These are phyloP conservation scores for Momotus momota DNA, from an alignment of 2,797 vertebrate genomes.

Conservation along the genomic window DNA sequence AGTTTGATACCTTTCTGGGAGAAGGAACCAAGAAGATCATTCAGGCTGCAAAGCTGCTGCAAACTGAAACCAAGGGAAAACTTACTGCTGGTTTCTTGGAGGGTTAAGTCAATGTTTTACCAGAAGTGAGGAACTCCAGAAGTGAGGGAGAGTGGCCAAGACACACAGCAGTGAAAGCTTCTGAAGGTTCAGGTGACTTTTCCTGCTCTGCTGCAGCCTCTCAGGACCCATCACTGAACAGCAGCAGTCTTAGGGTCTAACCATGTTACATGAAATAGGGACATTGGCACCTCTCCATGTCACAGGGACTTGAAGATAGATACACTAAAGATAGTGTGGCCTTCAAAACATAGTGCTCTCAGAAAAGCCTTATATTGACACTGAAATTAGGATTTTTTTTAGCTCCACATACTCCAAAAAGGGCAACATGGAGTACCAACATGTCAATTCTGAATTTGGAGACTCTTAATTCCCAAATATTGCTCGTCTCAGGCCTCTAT, in stretches of 20 bases:
- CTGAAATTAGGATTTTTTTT: background rate
- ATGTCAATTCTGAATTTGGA: background rate
- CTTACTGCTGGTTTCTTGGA: background rate
- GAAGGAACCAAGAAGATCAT: background rate
- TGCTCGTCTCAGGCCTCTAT: background rate
- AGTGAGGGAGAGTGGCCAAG: background rate
- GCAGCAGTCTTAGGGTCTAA: background rate
- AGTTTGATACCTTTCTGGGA: background rate
- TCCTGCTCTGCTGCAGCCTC: background rate
- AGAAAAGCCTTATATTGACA: background rate
- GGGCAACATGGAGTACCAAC: background rate
- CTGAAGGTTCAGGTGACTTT: background rate
- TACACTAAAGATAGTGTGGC: background rate
- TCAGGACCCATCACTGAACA: background rate
- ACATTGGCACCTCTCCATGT: background rate
- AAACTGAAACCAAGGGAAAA: slow-evolving; percentile 15
- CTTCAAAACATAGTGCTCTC: background rate
- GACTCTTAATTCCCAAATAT: background rate
- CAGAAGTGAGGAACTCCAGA: slow-evolving; percentile 10
- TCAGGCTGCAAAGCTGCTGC: background rate
- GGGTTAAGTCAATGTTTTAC: slow-evolving; percentile 13
- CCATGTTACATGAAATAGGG: background rate
- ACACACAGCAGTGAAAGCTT: background rate
- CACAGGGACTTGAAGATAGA: background rate
- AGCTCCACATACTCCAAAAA: background rate